phyloP scores from a whole-genome alignment of 30 jellyfish, hydroid and myxozoan genomes.

The Pelagia noctiluca region DNA sequence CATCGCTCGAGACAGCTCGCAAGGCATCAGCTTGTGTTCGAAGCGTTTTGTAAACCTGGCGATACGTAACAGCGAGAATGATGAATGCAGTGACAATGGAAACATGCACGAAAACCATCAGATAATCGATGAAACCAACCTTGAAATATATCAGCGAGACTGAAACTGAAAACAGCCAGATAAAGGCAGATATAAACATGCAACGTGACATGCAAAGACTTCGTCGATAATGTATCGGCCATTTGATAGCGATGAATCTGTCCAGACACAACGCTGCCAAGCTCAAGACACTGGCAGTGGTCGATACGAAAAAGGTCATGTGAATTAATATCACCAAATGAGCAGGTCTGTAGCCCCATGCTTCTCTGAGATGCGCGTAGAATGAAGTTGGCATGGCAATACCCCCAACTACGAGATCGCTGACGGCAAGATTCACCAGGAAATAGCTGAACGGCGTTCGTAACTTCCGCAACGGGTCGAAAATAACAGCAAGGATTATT shows the following conservation, averaged over 20 bases:
- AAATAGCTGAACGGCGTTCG: constrained; percentile 84
- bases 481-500: constrained; percentile 58
- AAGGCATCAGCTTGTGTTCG: constrained; percentile 1
- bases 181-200: constrained; percentile 43
- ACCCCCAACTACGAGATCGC: constrained; percentile 78
- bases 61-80: constrained; percentile 41
- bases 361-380: constrained; percentile 75
- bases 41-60: neutral
- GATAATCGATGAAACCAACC: constrained; percentile 56
- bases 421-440: constrained; percentile 79
- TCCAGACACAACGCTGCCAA: constrained; percentile 79
- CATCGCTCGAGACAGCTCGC: neutral
- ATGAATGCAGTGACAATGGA: constrained; percentile 53
- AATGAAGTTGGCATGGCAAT: constrained; percentile 75
- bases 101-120: constrained; percentile 82
- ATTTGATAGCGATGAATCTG: constrained; percentile 73
- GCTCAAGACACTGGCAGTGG: constrained; percentile 80
- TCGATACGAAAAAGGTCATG: constrained; percentile 60
- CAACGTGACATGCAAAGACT: constrained; percentile 42
- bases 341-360: constrained; percentile 42
- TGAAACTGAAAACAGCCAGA: constrained; percentile 75
- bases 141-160: constrained; percentile 50
- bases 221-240: constrained; percentile 80
- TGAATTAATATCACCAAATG: constrained; percentile 55
- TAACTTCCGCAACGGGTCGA: constrained; percentile 76